Evolutionary conservation across 92 coral and sea anemone genomes (phyloP).

Genomic region (Epizoanthus illoricatus): DNA sequence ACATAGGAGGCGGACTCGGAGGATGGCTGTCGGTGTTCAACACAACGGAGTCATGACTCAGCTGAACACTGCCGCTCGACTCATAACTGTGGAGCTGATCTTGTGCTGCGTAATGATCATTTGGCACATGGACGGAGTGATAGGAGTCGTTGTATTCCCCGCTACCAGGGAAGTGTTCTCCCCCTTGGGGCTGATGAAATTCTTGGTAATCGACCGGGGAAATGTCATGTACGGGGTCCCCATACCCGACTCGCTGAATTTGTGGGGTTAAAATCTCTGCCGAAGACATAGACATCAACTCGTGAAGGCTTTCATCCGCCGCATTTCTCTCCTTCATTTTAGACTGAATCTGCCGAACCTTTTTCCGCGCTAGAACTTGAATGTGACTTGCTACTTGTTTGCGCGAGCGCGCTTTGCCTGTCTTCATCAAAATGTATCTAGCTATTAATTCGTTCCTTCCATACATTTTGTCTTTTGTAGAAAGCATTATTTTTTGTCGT

Average conservation of each 20-base stretch:
- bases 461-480: conserved; percentile 98
- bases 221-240: conserved; percentile 27
- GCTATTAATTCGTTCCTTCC: conserved; percentile 98
- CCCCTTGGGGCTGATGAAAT: conserved; percentile 3
- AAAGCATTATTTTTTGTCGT: conserved; percentile 97
- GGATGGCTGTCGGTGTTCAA: conserved; percentile 34
- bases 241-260: conserved; percentile 56
- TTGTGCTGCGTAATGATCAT: conserved; percentile 41
- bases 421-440: conserved; percentile 94
- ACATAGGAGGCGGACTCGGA: conserved; percentile 54
- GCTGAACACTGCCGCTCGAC: conserved; percentile 38
- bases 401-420: conserved; percentile 95
- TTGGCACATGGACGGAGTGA: conserved; percentile 3
- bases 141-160: conserved; percentile 14
- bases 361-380: conserved; percentile 95
- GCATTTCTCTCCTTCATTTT: conserved; percentile 77
- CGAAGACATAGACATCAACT: conserved; percentile 86
- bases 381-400: conserved; percentile 99
- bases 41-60: conserved; percentile 15
- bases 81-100: conserved; percentile 33
- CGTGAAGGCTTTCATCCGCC: conserved; percentile 74
- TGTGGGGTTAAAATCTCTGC: conserved; percentile 85
- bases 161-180: neutral
- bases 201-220: conserved; percentile 8
- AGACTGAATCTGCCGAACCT: conserved; percentile 87